Evolutionary conservation across 2,888 invertebrate species (phyloP).

Genomic region (Pseudococcus longispinus): DNA sequence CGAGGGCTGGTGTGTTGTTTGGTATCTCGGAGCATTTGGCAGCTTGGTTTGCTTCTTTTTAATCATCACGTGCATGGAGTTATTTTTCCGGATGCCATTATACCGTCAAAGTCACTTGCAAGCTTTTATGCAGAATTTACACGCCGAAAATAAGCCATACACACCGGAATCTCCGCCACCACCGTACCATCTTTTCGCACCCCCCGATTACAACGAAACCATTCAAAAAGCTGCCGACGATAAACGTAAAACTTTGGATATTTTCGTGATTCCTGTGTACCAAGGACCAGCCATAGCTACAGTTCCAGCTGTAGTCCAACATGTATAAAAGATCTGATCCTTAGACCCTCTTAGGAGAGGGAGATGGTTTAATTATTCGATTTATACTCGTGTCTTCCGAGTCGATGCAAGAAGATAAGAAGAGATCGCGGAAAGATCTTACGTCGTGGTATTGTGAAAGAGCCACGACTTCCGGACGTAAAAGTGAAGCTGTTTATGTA

Average conservation of each 20-base stretch:
- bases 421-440: neutral
- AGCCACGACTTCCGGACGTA: neutral
- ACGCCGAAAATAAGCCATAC: slow-evolving; percentile 57
- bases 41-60: slow-evolving; percentile 68
- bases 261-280: slow-evolving; percentile 59
- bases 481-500: neutral
- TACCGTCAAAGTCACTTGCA: slow-evolving; percentile 60
- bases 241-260: slow-evolving; percentile 51
- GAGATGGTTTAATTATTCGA: neutral
- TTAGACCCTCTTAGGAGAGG: neutral
- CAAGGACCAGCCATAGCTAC: neutral
- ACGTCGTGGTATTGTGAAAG: neutral
- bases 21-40: slow-evolving; percentile 69
- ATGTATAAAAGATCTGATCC: neutral
- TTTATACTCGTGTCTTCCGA: neutral
- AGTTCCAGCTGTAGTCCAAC: neutral
- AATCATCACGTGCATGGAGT: slow-evolving; percentile 68
- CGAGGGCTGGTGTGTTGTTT: slow-evolving; percentile 68
- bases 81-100: slow-evolving; percentile 64
- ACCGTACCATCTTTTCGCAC: slow-evolving; percentile 68
- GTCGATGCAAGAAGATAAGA: neutral
- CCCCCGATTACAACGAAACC: slow-evolving; percentile 67
- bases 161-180: slow-evolving; percentile 64
- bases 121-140: slow-evolving; percentile 58
- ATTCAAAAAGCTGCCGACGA: slow-evolving; percentile 57